These are phyloP conservation scores for Yponomeuta malinellus DNA, from an alignment of 2,888 invertebrate genomes.

Conservation along the genomic window DNA sequence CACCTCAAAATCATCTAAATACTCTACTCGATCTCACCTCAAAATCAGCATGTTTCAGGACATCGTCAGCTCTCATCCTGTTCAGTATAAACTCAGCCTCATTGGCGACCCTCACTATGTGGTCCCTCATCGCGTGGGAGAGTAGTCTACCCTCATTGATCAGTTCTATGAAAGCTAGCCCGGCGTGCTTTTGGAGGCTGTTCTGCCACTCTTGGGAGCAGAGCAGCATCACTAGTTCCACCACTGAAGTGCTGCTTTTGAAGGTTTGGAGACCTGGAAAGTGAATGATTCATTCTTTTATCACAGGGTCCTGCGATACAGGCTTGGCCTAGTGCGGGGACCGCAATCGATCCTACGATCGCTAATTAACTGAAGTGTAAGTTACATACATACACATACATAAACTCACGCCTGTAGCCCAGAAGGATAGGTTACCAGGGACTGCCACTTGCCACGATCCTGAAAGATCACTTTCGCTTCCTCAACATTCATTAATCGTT, in stretches of 20 bases:
- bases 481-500: too few relatives aligned
- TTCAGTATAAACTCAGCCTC: conserved; percentile 99
- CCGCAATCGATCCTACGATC: too few relatives aligned
- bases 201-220: conserved; percentile 99
- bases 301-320: too few relatives aligned
- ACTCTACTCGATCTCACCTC: conserved; percentile 70
- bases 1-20: too few relatives aligned
- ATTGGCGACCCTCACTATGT: conserved; percentile 98
- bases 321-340: too few relatives aligned
- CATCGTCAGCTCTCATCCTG: conserved; percentile 99
- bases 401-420: too few relatives aligned
- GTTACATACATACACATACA: too few relatives aligned
- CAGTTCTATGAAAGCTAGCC: conserved; percentile 98
- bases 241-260: conserved; percentile 97
- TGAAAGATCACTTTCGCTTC: too few relatives aligned
- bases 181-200: conserved; percentile 99
- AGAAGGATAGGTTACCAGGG: too few relatives aligned
- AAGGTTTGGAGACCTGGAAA: conserved; percentile 92
- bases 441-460: too few relatives aligned
- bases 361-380: too few relatives aligned
- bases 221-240: conserved; percentile 98
- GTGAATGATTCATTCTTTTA: background rate
- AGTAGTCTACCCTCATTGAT: conserved; percentile 98
- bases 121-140: conserved; percentile 99
- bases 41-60: conserved; percentile 97